Evolutionary conservation across 2,888 invertebrate genomes (phyloP), one percentile per base, ranked within the genome.

Genomic region (Malachius bipustulatus): DNA sequence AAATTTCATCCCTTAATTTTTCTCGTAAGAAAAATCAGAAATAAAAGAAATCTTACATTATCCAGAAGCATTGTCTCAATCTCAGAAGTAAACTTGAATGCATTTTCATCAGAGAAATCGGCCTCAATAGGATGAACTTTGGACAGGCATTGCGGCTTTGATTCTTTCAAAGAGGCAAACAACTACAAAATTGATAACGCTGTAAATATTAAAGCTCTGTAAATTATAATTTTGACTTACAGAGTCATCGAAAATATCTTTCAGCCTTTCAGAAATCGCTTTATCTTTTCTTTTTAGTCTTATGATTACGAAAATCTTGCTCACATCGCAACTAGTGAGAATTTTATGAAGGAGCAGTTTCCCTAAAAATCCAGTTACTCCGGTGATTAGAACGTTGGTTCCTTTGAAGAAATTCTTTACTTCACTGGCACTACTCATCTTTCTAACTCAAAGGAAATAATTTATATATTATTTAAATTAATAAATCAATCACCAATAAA

Each of bases 181-280:
- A 4, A 34, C 26, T n/a, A 35, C 13, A 15, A 40, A 30, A n/a
- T n/a, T n/a, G n/a, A n/a, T n/a, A n/a, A n/a, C n/a, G n/a, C n/a
- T n/a, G n/a, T n/a, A n/a, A n/a, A n/a, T n/a, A n/a, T n/a, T n/a
- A n/a, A n/a, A n/a, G n/a, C n/a, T n/a, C n/a, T n/a, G n/a, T n/a
- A n/a, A n/a, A 34, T 24, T 24, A 4, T 26, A 16, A 16, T 24
- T 14, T 15, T 30, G 30, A 60, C 66, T 65, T 45, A 76, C 77
- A 48, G 67, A 65, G 45, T 73, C 69, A 33, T 70, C 69, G 38
- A 73, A 70, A 41, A 76, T 64, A 36, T 73, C 71, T 14, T 71
- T 65, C 9, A 57, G 42, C 3, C 57, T 41, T 14, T n/a, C n/a
- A n/a, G 49, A 43, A 2, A 47, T 42, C 4, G 47, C 43, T 2